A percentile compares a stretch with the other conserved stretches of the same genome.
phyloP scores from a whole-genome alignment of 2,888 invertebrate species.

The Chrysodeixis includens region DNA sequence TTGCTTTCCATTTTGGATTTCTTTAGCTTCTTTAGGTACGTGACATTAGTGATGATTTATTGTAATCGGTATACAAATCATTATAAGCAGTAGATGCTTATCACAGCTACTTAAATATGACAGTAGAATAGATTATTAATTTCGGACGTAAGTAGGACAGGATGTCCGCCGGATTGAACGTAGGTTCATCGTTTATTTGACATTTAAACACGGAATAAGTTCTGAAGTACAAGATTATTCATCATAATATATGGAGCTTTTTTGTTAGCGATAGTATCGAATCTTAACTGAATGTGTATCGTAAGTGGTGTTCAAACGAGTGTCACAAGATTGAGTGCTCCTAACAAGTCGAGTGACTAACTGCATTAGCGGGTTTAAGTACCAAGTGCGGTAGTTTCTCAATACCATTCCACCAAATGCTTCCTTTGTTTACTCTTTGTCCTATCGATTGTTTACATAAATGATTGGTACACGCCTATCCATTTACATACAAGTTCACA shows the following conservation, averaged over 20 bases:
- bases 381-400: conserved; percentile 62
- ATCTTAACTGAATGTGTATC: conserved; percentile 57
- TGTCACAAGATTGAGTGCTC: conserved; percentile 63
- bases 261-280: conserved; percentile 59
- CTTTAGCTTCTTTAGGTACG: no score
- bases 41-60: no score
- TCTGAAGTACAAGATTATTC: not conserved
- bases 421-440: conserved; percentile 64
- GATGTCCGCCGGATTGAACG: not conserved
- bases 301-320: conserved; percentile 77
- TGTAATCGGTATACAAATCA: not conserved
- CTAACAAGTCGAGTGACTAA: conserved; percentile 64
- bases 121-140: not conserved
- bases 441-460: conserved; percentile 66
- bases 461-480: conserved; percentile 63
- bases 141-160: not conserved
- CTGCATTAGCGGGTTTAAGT: conserved; percentile 66
- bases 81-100: not conserved
- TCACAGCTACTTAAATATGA: not conserved
- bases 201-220: no score
- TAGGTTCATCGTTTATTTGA: no score
- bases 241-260: conserved; percentile 7
- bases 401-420: conserved; percentile 57
- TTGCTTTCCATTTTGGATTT: no score
- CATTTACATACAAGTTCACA: conserved; percentile 61